Evolutionary conservation across 2,888 invertebrate genomes (phyloP), one percentile per base, ranked within the genome.

Genomic region (Phasia obesa): DNA sequence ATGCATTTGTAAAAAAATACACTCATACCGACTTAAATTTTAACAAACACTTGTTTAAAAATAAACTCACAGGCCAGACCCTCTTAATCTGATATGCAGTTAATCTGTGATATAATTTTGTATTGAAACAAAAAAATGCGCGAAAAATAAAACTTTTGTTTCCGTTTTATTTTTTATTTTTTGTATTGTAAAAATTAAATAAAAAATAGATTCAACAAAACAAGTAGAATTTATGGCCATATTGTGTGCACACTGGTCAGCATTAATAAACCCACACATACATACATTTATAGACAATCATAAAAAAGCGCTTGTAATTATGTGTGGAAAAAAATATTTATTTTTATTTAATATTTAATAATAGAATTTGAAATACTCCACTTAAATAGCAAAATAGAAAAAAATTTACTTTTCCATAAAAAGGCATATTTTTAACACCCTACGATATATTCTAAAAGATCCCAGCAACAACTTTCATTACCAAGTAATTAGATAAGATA

Each of bases 161-260:
- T 83, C 82, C 82, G 82, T 55, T 65, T 59, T 44, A 9, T 44
- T 49, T 76, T 64, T 44, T 64, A 51, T 78, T 13, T 69, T 42
- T 31, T 9, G 19, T 60, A 23, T 19, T 23, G 47, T 21, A 69
- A 71, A 64, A 71, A 49, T 31, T 70, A 51, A 11, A 84, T 81
- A 83, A 76, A 70, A 76, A 27, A 57, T 31, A 31, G 42, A 65
- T 51, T 60, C 74, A 73, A 84, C 55, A 85, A 77, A 81, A 84
- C 82, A 84, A 84, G 74, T 81, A 74, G 77, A 86, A 74, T 85
- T 86, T 85, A 84, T 86, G 86, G 85, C 84, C 86, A 86, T 86
- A 86, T 85, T 86, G 86, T 84, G 86, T 86, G 86, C 85, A 80
- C 65, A 73, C 81, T 77, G 81, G 83, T 75, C 83, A 82, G 84